A percentile compares a stretch with the other conserved stretches of the same genome.
Evolutionary conservation across 2,888 invertebrate species (phyloP).

Genomic region (Drosophila putrida): DNA sequence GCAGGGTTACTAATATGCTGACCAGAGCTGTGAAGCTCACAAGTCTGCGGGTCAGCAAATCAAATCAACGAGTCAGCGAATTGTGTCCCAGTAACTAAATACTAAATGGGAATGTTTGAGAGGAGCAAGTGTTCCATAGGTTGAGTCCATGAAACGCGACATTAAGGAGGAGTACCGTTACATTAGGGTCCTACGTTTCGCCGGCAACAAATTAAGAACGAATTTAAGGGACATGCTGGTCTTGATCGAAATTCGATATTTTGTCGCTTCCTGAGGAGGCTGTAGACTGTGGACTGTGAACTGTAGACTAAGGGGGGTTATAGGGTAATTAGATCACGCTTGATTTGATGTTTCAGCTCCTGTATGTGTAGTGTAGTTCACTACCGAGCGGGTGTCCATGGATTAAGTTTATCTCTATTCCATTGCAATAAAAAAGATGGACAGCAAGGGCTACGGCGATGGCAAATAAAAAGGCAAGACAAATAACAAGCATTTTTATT

Average conservation of each 20-base stretch:
- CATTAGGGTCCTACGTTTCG: conserved; percentile 55
- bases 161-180: conserved; percentile 62
- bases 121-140: conserved; percentile 6
- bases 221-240: conserved; percentile 60
- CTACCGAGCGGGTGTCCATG: conserved; percentile 16
- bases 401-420: conserved; percentile 28
- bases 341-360: conserved; percentile 68
- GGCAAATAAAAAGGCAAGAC: conserved; percentile 76
- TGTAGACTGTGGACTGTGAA: not conserved
- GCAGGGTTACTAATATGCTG: not conserved
- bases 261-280: conserved; percentile 70
- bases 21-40: not conserved
- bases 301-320: conserved; percentile 1
- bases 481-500: conserved; percentile 81
- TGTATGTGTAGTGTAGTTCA: conserved; percentile 30
- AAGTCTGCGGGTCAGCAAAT: conserved; percentile 4
- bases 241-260: conserved; percentile 69
- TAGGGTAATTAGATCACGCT: conserved; percentile 72
- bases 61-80: conserved; percentile 6
- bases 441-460: conserved; percentile 26
- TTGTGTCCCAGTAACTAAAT: conserved; percentile 33
- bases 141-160: conserved; percentile 24
- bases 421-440: conserved; percentile 60
- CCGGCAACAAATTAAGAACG: conserved; percentile 64
- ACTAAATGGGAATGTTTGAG: conserved; percentile 20